Base-by-base conservation (phyloP, 2,888 invertebrate species). In the Neelides folsomi region DNA sequence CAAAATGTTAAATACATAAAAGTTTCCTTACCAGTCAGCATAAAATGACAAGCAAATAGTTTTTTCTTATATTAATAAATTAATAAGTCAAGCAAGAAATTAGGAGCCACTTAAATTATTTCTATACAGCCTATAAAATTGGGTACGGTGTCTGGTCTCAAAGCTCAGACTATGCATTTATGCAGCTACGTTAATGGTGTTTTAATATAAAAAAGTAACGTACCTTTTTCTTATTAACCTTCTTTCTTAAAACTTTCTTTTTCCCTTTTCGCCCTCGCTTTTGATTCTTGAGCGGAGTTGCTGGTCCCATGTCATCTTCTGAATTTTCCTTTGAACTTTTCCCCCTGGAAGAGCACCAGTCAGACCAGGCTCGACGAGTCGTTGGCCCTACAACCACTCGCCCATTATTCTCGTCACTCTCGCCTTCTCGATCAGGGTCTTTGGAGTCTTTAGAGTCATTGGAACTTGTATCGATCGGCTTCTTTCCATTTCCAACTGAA, bases 281-380 rank as follows among this genome's bases (percentile, higher is more conserved):
- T 48, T 38, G 27, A 12, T 49, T 16, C 27, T 27, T 27, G 27
- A 27, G 42, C 19, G 9, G 41, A 16, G 39, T 39, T 37, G 18
- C 47, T 37, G 13, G 41, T 41, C 10, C 54, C n/a, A 56, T 57
- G 35, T 64, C 62, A 39, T 62, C 62, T 49, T 64, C 62, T 52
- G 60, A 60, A 40, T 62, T 66, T 48, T 66, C 66, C 51, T 66
- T 65, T 36, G 66, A 79, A 63, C 77, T 78, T 65, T 78, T 77
- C 41, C 76, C 77, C 65, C 77, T 58, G 47, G 59, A 61, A 49
- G 64, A 64, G 54, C 64, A 64, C 56, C 56, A 56, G 41, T 83
- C 82, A 4, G 80, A 80, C 84, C 84, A 85, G 44, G 82, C 81
- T 60, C 80, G 75, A 16, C 84, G 74, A 7, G 83, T 83, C 19